Evolutionary conservation across 1,140 invertebrate genomes (phyloP), one percentile per base, ranked within the genome.

Genomic region (Tetragonula clypearis): DNA sequence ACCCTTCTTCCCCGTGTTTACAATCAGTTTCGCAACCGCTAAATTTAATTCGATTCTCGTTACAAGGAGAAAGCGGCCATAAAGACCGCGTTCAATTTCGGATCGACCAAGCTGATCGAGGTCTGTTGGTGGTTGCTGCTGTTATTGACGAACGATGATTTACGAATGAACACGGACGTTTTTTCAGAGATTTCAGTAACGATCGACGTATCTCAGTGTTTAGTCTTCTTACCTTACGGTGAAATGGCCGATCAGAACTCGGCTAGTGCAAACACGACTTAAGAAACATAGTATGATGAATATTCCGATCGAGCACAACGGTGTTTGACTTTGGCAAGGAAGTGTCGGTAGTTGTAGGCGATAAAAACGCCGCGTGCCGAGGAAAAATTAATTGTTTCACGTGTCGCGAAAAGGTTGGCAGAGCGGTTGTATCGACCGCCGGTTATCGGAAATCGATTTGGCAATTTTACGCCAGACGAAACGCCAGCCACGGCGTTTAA

Each of bases 361-460:
- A 65, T 49, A 77, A 62, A 41, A 75, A 41, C 30, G 41, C 60
- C 62, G 69, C 65, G 53, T 30, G 74, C 30, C 6, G 11, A 49
- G 41, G n/a, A 15, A 58, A 78, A 75, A 83, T 83, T 71, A 83
- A 83, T 69, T 30, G 82, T 77, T 83, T 69, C n/a, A 21, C 35
- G 55, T 30, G 0, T 69, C 1, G n/a, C 30, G n/a, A 19, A 49
- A 49, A 14, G 12, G n/a, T 5, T 19, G 21, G 30, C n/a, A 1
- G 26, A 3, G 6, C 60, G 49, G 21, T 14, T 12, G 73, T 68
- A 77, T 76, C 73, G 72, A 53, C 30, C 60, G 60, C 30, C 23
- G 17, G 17, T 76, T 41, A 82, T 82, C 73, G 82, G 26, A 71
- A 69, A 83, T 83, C 74, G 82, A 83, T 83, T 78, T 41, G 41